phyloP scores from a whole-genome alignment of 2,797 vertebrate genomes.

The Gymnothorax javanicus region DNA sequence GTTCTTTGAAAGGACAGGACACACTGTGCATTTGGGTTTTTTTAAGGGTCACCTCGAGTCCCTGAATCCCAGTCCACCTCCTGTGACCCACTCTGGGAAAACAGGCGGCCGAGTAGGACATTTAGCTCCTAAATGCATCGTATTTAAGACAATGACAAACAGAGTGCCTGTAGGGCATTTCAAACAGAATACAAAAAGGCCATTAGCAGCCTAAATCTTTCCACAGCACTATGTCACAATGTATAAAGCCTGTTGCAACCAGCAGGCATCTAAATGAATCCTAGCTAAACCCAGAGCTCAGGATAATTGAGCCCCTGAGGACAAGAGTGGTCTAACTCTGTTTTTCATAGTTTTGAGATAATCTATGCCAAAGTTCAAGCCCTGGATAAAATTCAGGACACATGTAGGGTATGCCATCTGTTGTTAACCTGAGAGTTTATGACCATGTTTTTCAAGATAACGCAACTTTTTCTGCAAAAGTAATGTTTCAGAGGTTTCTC shows the following conservation, averaged over 20 bases:
- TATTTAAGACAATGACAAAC: slow-evolving; percentile 43
- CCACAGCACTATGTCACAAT: background rate
- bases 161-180: slow-evolving; percentile 27
- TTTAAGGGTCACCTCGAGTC: background rate
- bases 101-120: background rate
- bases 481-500: too few relatives aligned
- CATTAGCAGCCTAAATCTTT: slow-evolving; percentile 25
- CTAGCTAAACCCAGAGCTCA: background rate
- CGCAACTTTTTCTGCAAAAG: too few relatives aligned
- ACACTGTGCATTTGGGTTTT: background rate
- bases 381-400: too few relatives aligned
- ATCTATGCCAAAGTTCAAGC: too few relatives aligned
- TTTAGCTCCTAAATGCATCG: slow-evolving; percentile 20
- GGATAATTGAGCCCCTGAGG: too few relatives aligned
- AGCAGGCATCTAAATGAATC: background rate
- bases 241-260: background rate
- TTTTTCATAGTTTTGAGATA: too few relatives aligned
- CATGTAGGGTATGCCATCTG: too few relatives aligned
- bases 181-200: slow-evolving; percentile 16
- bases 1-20: background rate
- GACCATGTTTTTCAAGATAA: too few relatives aligned
- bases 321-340: too few relatives aligned
- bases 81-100: too few relatives aligned
- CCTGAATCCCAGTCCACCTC: background rate
- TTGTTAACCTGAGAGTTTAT: too few relatives aligned